Evolutionary conservation across 2,113 vertebrate genomes (phyloP).

Genomic region (Typhlomys cinereus): DNA sequence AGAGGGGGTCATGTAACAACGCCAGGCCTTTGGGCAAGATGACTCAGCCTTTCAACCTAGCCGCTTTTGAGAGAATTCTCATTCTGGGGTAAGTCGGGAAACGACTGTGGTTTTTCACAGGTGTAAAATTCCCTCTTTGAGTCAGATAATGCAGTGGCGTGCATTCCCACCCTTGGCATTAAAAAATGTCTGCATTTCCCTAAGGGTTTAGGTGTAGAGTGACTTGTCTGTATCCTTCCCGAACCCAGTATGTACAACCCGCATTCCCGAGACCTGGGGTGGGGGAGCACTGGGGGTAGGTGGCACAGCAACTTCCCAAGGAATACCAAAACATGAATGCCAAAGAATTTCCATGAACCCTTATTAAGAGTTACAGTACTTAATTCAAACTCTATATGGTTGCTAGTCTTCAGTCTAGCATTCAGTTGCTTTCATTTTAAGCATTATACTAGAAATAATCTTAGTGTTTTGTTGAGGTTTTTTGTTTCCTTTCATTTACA

Average conservation of each 20-base stretch:
- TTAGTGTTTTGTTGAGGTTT: not conserved
- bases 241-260: not conserved
- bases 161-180: not conserved
- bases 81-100: slow-evolving; percentile 66
- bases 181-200: not conserved
- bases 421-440: not conserved
- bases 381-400: not conserved
- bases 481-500: not conserved
- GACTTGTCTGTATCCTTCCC: too few species aligned
- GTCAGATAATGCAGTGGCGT: slow-evolving; percentile 10
- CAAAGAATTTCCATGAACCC: not conserved
- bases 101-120: not conserved
- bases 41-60: slow-evolving; percentile 46
- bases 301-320: not conserved
- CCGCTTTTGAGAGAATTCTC: slow-evolving; percentile 60
- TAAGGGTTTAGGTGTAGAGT: not conserved
- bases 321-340: not conserved
- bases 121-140: slow-evolving; percentile 40
- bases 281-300: too few species aligned
- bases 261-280: not conserved
- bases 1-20: not conserved
- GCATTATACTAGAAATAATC: not conserved
- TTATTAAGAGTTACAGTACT: not conserved
- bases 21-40: slow-evolving; percentile 44
- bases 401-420: not conserved